Evolutionary conservation across 1,140 invertebrate genomes (phyloP), one percentile per base, ranked within the genome.

Genomic region (Chrysoperla carnea): DNA sequence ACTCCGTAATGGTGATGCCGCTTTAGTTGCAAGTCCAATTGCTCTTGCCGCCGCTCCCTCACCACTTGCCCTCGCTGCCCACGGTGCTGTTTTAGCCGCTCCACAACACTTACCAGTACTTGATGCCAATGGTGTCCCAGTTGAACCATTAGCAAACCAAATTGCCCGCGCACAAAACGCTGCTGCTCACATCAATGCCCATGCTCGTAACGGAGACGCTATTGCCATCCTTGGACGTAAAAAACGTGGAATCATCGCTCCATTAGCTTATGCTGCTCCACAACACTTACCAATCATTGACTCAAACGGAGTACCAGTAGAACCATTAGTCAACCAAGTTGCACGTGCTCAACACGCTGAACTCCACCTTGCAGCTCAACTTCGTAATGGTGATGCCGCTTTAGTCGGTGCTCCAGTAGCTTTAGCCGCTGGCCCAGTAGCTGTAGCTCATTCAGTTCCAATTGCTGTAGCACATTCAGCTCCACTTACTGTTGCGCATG

Each of bases 291-390:
- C 37, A 13, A 13, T 38, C 12, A 38, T 38, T 9, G 37, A 13
- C 4, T 8, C 63, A 29, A 64, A 63, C 44, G 56, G 57, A 33
- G 52, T 50, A 0, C 60, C 60, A 38, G 59, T 63, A 52, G 53
- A 56, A 45, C 57, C 55, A 12, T 46, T 53, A 5, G 57, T 46
- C 36, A 52, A 55, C 23, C 48, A 40, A 39, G 49, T 47, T 6
- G 47, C 52, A 6, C 43, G 37, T 9, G 37, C 37, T 23, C n/a
- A 35, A 28, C 29, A 40, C 23, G 43, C 39, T 38, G 12, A 12
- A 12, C 29, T 9, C 33, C 29, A 13, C 15, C n/a, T 29, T 33
- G 41, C n/a, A 27, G 29, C 29, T 36, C n/a, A 42, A 13, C 8
- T 15, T 9, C 37, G 37, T 38, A 38, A 38, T 8, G 12, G 37